phyloP scores from a whole-genome alignment of 1,140 invertebrate genomes.

The Cherax destructor region DNA sequence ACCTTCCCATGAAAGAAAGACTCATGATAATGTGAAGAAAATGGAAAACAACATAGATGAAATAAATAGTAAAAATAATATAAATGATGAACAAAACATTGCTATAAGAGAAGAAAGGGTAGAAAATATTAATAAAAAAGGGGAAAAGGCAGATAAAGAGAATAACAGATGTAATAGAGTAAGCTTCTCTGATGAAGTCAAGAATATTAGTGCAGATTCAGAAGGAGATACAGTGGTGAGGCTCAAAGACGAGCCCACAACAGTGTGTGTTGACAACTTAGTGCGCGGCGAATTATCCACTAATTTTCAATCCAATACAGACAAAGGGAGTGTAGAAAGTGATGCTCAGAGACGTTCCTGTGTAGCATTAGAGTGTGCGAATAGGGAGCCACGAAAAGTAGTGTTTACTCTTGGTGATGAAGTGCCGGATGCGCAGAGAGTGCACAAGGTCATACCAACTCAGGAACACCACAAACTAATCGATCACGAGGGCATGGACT shows the following conservation, averaged over 20 bases:
- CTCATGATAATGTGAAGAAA: neutral
- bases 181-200: constrained; percentile 52
- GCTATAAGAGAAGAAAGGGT: constrained; percentile 13
- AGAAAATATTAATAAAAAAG: constrained; percentile 22
- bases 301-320: neutral
- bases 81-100: neutral
- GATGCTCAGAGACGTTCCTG: no score
- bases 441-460: neutral
- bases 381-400: constrained; percentile 3
- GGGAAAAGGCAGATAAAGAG: constrained; percentile 27
- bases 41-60: neutral
- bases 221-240: neutral
- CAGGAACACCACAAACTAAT: neutral
- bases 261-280: neutral
- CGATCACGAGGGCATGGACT: neutral
- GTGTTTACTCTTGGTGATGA: constrained; percentile 28
- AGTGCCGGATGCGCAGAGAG: neutral
- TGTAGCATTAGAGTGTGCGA: neutral
- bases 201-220: constrained; percentile 25
- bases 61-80: neutral
- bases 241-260: neutral
- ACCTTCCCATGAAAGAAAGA: neutral
- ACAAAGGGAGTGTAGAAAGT: neutral
- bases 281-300: neutral
- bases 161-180: constrained; percentile 33